A percentile compares a stretch with the other conserved stretches of the same genome.
Conservation (phyloP, 2,797 vertebrate species). For the Nannoperca obscura region DNA sequence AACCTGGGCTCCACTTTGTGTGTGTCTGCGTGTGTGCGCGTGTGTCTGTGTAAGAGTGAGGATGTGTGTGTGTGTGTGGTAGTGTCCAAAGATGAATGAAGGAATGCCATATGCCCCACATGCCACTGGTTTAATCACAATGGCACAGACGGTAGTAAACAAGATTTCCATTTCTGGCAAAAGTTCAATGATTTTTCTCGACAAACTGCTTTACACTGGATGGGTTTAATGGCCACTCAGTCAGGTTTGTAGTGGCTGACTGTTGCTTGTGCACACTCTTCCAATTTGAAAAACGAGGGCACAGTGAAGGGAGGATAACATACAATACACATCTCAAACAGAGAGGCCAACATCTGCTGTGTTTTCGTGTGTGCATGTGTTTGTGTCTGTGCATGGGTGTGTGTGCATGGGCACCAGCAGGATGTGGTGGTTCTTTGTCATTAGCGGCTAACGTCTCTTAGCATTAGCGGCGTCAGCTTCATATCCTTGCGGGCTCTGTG, state of each 20-base stretch:
- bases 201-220: conserved; percentile 37
- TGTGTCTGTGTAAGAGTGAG: conserved; percentile 23
- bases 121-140: conserved; percentile 56
- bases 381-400: conserved; percentile 44
- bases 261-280: conserved; percentile 32
- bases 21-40: conserved; percentile 41
- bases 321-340: conserved; percentile 57
- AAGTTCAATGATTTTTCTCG: conserved; percentile 49
- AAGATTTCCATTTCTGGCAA: conserved; percentile 60
- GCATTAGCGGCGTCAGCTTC: conserved; percentile 79
- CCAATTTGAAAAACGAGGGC: conserved; percentile 43
- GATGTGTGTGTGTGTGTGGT: conserved; percentile 45
- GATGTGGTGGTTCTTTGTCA: conserved; percentile 33
- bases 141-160: conserved; percentile 70
- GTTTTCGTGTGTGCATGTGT: conserved; percentile 40
- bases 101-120: conserved; percentile 55
- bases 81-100: conserved; percentile 56
- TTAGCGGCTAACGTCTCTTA: conserved; percentile 58
- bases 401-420: conserved; percentile 54
- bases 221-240: conserved; percentile 31
- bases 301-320: conserved; percentile 49
- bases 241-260: conserved; percentile 39
- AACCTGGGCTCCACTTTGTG: conserved; percentile 60
- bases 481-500: conserved; percentile 91
- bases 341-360: conserved; percentile 55